Evolutionary conservation across 2,113 vertebrate genomes (phyloP), one percentile per base, ranked within the genome.

Genomic region (Nyctereutes procyonoides): DNA sequence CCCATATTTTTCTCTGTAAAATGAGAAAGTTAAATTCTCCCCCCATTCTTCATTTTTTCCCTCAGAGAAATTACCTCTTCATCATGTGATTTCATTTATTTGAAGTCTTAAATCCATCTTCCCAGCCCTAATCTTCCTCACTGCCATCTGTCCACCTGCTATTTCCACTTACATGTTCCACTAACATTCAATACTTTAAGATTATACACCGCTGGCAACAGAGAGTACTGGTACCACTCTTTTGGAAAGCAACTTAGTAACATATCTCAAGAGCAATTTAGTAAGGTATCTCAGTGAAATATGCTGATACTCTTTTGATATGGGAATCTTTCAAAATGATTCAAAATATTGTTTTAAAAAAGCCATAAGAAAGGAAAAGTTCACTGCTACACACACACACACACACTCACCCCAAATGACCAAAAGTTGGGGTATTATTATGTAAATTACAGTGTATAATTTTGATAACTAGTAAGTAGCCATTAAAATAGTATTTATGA

Each of bases 331-430:
- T 67, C 55, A 24, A 89, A 92, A 71, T 65, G 6, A 65, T 65
- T 81, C 65, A 69, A 91, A 95, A 65, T 35, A 51, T 4, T 65
- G 48, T 73, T 93, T 96, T 58, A 5, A 43, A 91, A 88, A 90
- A 84, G 32, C 1, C 32, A 8, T 38, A 79, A 80, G 77, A 65
- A 94, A 74, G 15, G 26, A 73, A 74, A 96, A 62, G 22, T 53
- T 80, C 30, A 80, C 14, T 58, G 56, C 12, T 35, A 35, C 2
- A 32, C 51, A 2, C 56, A 60, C 24, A 63, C 8, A 48, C 26
- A 76, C n/a, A 56, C 8, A 62, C 8, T 5, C 6, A 82, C 73
- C 1, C 58, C 10, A 60, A 83, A 90, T 73, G 13, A 63, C 16
- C 28, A 91, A 63, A 6, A 48, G 8, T 17, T 38, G 30, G 80